These are phyloP conservation scores for Drosophila mayri DNA, from an alignment of 1,140 invertebrate species.

Conservation along the genomic window DNA sequence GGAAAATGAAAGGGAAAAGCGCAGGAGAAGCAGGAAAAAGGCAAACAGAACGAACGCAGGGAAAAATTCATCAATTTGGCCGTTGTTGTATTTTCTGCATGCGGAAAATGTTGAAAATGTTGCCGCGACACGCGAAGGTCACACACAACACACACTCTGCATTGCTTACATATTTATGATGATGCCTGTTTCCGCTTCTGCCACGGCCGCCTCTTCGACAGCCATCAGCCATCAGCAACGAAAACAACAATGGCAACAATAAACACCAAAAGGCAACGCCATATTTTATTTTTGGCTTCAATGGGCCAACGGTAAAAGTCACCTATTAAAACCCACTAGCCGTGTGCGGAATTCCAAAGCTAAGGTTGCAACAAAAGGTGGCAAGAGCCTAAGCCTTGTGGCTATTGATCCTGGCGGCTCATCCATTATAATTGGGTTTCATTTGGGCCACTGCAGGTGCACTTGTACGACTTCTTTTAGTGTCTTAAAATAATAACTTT, in stretches of 20 bases:
- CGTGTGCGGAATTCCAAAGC: neutral
- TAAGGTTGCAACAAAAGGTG: slow-evolving; percentile 7
- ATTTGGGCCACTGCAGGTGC: neutral
- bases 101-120: slow-evolving; percentile 46
- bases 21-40: slow-evolving; percentile 5
- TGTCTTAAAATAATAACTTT: neutral
- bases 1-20: neutral
- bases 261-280: slow-evolving; percentile 32
- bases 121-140: slow-evolving; percentile 53
- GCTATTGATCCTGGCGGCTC: neutral
- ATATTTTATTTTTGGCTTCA: slow-evolving; percentile 34
- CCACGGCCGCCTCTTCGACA: slow-evolving; percentile 19
- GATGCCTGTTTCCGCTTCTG: slow-evolving; percentile 32
- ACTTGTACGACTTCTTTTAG: too few relatives aligned
- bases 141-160: slow-evolving; percentile 18
- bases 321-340: slow-evolving; percentile 1
- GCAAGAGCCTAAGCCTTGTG: neutral
- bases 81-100: slow-evolving; percentile 45
- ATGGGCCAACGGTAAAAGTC: slow-evolving; percentile 14
- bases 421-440: neutral
- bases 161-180: slow-evolving; percentile 41
- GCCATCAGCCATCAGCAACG: slow-evolving; percentile 10
- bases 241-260: slow-evolving; percentile 29
- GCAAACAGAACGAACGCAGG: neutral
- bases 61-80: slow-evolving; percentile 15